Base-by-base conservation (phyloP, 2,888 invertebrate genomes). In the Drosophila acutilabella region DNA sequence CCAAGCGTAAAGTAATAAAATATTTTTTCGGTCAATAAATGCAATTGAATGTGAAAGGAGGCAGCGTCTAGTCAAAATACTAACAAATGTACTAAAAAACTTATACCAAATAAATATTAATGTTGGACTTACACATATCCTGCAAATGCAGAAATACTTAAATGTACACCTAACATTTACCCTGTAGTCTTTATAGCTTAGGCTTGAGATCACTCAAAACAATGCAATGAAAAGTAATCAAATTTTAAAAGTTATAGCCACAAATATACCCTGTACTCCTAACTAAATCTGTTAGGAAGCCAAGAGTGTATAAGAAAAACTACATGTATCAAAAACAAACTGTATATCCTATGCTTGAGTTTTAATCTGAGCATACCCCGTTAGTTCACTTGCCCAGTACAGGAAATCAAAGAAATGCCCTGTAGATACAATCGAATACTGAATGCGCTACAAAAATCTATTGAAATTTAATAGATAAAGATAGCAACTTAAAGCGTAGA, bases 1-100 rank as follows among this genome's bases (percentile, higher is more conserved):
- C 87, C 83, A 83, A 86, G 82, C 78, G 80, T 80, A 86, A 83
- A 82, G 83, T 82, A 86, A 83, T 82, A 82, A 80, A 82, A 82
- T 82, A 86, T 86, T 78, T 71, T 80, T 60, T 78, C 50, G 78
- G 78, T 80, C 83, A 81, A 85, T 77, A 82, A 78, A 70, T 73
- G 78, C 73, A 80, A 78, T 80, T 78, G 78, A 78, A 75, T 85
- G 70, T 68, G 60, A 74, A 64, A 66, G 64, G 68, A 70, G 51
- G 64, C 67, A 57, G 57, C 47, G 45, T 18, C 64, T 42, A 57
- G 52, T 40, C 45, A 61, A 66, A 59, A 61, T 54, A 65, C 50
- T 20, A 54, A 41, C 56, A 45, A 33, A 30, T 30, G 8, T 30
- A 30, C 30, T 30, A 30, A 14, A 13, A 40, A 40, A 10, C n/a